Conservation (phyloP, 2,888 invertebrate species). For the Synergus gifuensis region DNA sequence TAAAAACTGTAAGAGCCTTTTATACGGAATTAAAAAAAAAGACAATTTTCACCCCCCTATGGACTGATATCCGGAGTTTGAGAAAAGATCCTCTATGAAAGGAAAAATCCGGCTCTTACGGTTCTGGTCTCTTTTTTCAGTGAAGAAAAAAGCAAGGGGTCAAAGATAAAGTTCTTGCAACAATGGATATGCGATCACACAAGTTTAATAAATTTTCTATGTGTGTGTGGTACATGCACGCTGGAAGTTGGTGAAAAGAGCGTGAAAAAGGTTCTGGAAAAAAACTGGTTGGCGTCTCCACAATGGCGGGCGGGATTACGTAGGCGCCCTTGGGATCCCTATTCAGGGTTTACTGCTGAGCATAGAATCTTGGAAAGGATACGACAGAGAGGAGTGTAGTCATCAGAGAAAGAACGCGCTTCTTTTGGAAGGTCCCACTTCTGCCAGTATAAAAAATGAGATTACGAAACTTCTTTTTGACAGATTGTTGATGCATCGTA, state of each 20-base stretch:
- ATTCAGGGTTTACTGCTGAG: constrained; percentile 63
- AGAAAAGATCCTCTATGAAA: constrained; percentile 15
- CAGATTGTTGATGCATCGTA: not conserved
- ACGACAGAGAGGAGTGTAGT: constrained; percentile 42
- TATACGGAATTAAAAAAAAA: too few species aligned
- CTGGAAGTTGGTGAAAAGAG: constrained; percentile 56
- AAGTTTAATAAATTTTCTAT: not conserved
- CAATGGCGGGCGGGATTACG: constrained; percentile 71
- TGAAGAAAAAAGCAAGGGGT: constrained; percentile 50
- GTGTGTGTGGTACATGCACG: not conserved
- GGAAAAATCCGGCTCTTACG: constrained; percentile 46
- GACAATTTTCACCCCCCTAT: too few species aligned
- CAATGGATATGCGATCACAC: not conserved
- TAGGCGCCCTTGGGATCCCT: constrained; percentile 72
- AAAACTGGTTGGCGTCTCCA: constrained; percentile 66
- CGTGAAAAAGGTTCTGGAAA: constrained; percentile 64
- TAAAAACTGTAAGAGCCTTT: too few species aligned
- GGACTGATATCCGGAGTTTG: not conserved
- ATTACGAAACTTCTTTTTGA: constrained; percentile 9
- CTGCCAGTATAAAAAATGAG: constrained; percentile 7
- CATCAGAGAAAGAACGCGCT: not conserved
- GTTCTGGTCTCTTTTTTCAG: constrained; percentile 33
- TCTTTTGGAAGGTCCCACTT: not conserved
- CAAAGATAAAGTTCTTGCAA: constrained; percentile 12
- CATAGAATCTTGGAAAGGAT: constrained; percentile 65